Conservation (phyloP, 1,140 invertebrate species). For the Teleopsis dalmanni region DNA sequence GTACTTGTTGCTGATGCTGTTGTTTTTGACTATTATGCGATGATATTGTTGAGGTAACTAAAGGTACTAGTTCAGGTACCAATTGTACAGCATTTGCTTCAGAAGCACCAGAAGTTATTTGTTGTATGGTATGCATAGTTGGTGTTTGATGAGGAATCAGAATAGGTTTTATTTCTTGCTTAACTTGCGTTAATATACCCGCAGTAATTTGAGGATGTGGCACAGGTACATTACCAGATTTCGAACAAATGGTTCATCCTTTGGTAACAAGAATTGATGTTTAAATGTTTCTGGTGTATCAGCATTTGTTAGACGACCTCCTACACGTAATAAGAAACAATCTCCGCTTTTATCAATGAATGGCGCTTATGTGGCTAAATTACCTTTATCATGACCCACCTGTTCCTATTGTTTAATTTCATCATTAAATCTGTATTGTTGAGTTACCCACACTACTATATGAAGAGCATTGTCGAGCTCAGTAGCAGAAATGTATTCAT, state of each 20-base stretch:
- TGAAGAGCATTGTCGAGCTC: too few relatives aligned
- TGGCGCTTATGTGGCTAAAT: too few relatives aligned
- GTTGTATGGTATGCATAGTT: conserved; percentile 42
- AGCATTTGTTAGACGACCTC: too few relatives aligned
- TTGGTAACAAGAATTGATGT: too few relatives aligned
- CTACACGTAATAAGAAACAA: too few relatives aligned
- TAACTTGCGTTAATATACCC: conserved; percentile 40
- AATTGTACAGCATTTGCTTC: conserved; percentile 33
- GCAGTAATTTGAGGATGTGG: conserved; percentile 43
- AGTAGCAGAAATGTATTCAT: too few relatives aligned
- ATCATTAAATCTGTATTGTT: too few relatives aligned
- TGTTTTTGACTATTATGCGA: conserved; percentile 31
- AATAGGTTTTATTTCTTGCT: conserved; percentile 43
- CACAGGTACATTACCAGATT: conserved; percentile 42
- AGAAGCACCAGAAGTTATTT: conserved; percentile 37
- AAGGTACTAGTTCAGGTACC: conserved; percentile 34
- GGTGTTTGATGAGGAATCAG: conserved; percentile 40
- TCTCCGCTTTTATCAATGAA: too few relatives aligned
- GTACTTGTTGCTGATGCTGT: conserved; percentile 28
- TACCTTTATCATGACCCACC: too few relatives aligned
- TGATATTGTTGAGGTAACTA: conserved; percentile 39
- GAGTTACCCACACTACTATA: too few relatives aligned
- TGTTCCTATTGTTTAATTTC: too few relatives aligned
- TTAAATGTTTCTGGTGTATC: too few relatives aligned
- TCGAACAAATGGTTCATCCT: conserved; percentile 45